Base-by-base conservation (phyloP, 1,140 invertebrate species). In the Trinorchestia longiramus region DNA sequence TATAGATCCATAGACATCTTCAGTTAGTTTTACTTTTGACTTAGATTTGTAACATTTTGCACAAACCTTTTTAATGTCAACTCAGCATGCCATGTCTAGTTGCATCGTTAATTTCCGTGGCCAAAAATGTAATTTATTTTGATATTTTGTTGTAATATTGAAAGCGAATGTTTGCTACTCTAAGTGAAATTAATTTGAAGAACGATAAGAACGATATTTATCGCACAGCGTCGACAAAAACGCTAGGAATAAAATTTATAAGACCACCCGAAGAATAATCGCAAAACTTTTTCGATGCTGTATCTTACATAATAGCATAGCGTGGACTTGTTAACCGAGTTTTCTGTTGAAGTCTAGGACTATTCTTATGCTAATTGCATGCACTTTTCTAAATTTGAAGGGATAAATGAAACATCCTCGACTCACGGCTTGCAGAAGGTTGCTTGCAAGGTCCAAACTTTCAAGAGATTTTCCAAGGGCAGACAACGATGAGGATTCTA, bases 381-480 rank as follows among this genome's bases (percentile, higher is more conserved):
- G 36, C 36, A 28, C 28, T 36, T 77, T 36, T 77, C 62, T 19
- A 77, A 77, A 53, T 36, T 36, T 36, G 36, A 23, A 36, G 15
- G 8, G 62, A 28, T 28, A 77, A 77, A 77, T 77, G 28, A 1
- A 77, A 77, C 36, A 23, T 77, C 62, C 62, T 77, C 4, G 43
- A 95, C 97, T 96, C 90, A 97, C 96, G 94, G 95, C 96, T 15
- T 96, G 95, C 4, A 97, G 95, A 19, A 97, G 96, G 96, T 97
- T 97, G 90, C 97, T 97, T 91, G 96, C 97, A 6, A 97, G 87
- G 91, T 97, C 97, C 19, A 97, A 95, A 23, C 96, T 96, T 87
- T 96, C 96, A 36, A 97, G 96, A 28, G 95, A 95, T 0, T 96
- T 95, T 23, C 96, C 96, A 17, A 97, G 95, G 1, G 96, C 95